A percentile compares a stretch with the other conserved stretches of the same genome.
Evolutionary conservation across 1,140 invertebrate species (phyloP).

Genomic region (Meteorus sp.): DNA sequence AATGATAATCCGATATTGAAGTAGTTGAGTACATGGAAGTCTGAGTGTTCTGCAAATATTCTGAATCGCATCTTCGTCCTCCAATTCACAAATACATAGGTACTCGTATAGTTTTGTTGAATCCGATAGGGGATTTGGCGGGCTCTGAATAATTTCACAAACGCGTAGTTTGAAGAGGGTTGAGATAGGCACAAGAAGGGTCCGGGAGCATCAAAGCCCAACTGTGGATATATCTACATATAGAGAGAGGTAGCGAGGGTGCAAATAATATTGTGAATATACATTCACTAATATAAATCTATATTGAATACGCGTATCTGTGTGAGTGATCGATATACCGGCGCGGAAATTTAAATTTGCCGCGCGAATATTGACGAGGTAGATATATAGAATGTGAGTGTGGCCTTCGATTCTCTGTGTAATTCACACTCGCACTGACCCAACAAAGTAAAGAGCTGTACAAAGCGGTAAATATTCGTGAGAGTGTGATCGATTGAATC

Average conservation of each 20-base stretch:
- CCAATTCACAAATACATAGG: no score
- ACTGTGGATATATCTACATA: neutral
- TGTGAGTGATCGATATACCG: no score
- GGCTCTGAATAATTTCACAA: constrained; percentile 24
- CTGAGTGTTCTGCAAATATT: constrained; percentile 10
- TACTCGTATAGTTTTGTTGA: neutral
- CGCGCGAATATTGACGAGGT: neutral
- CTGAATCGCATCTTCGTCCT: neutral
- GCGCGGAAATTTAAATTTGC: no score
- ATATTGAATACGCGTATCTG: no score
- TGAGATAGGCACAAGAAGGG: constrained; percentile 5
- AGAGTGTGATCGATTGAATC: constrained; percentile 31
- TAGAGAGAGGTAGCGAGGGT: neutral
- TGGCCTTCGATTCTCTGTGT: no score
- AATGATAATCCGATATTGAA: no score
- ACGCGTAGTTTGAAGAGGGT: constrained; percentile 1
- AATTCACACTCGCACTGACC: neutral
- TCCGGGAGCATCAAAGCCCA: no score
- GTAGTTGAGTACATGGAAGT: no score
- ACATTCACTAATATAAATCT: no score
- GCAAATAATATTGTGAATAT: neutral
- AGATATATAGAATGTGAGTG: no score
- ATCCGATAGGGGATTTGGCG: constrained; percentile 13
- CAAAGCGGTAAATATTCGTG: constrained; percentile 22
- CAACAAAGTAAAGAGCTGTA: constrained; percentile 1